These are phyloP conservation scores for Mustela nigripes DNA, from an alignment of 2,113 vertebrate species.

Conservation along the genomic window DNA sequence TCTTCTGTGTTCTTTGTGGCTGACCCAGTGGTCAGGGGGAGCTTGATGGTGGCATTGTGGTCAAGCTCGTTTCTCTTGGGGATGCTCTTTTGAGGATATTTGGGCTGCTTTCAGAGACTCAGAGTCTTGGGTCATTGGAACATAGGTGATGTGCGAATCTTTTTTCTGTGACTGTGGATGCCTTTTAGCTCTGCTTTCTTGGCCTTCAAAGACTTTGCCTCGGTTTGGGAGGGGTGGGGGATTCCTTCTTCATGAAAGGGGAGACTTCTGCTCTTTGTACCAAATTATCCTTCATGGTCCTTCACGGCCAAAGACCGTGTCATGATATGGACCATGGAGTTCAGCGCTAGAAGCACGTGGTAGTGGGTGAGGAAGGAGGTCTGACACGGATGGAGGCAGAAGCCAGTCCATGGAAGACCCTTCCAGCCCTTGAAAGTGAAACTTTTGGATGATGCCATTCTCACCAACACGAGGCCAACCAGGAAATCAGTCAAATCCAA, in stretches of 20 bases:
- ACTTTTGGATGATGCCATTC: too few species aligned
- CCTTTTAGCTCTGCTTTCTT: not conserved
- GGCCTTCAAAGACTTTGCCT: not conserved
- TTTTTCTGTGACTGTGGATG: not conserved
- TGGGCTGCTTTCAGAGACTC: not conserved
- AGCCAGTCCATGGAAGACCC: not conserved
- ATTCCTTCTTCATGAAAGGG: not conserved
- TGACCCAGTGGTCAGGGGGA: not conserved
- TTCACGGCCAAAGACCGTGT: not conserved
- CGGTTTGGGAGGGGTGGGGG: not conserved
- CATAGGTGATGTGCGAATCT: not conserved
- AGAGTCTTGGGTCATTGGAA: not conserved
- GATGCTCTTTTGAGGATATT: not conserved
- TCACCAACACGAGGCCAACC: fast-evolving
- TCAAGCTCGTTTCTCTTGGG: not conserved
- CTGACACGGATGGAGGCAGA: too few species aligned
- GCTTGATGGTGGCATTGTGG: not conserved
- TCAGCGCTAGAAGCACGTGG: fast-evolving
- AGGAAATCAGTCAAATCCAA: not conserved
- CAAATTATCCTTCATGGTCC: not conserved
- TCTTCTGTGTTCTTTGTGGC: not conserved
- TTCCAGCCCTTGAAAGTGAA: too few species aligned
- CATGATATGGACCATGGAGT: fast-evolving
- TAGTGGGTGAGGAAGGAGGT: not conserved
- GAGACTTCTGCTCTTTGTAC: not conserved